Base-by-base conservation (phyloP, 2,797 vertebrate genomes). In the Babyrousa celebensis region DNA sequence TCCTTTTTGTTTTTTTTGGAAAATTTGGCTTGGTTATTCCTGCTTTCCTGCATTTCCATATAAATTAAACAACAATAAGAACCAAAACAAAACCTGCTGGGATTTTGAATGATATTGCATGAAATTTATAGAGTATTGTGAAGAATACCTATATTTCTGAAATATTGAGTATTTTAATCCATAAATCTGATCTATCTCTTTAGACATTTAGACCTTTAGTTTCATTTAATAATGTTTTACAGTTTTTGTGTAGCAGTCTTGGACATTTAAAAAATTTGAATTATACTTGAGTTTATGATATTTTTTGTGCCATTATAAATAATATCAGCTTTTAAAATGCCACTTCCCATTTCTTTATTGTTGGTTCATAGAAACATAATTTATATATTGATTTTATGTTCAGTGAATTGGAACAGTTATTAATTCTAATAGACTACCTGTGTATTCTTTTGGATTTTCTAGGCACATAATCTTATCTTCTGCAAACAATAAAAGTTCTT, bases 81-180 rank as follows among this genome's bases (percentile, higher is more conserved):
- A 29, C 27, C 63, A 65, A 65, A 27, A 65, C 25, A 65, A 65
- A 65, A 65, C 25, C 27, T 65, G 63, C 63, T 65, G 27, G 23
- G 25, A 65, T 65, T 65, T 65, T 65, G 25, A 82, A 12, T 82
- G 36, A 43, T 5, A 15, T 21, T 70, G 9, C 16, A 56, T 54
- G 16, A 65, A 91, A 56, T 70, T 43, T 68, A 4, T 40, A 54
- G 17, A 94, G 27, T 5, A 56, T 32, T 78, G 88, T 83, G 63
- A 9, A 65, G 56, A 87, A 14, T 32, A 15, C 20, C 72, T 23
- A n/a, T 12, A 56, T 70, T 71, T 65, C 63, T 70, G 2, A 88
- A 94, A 60, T 65, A 72, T n/a, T 78, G 4, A 95, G 6, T 83
- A 70, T 85, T 89, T 92, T 27, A 32, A 71, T 78, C 25, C 5